phyloP scores from a whole-genome alignment of 2,797 vertebrate genomes.

The Spatula clypeata region DNA sequence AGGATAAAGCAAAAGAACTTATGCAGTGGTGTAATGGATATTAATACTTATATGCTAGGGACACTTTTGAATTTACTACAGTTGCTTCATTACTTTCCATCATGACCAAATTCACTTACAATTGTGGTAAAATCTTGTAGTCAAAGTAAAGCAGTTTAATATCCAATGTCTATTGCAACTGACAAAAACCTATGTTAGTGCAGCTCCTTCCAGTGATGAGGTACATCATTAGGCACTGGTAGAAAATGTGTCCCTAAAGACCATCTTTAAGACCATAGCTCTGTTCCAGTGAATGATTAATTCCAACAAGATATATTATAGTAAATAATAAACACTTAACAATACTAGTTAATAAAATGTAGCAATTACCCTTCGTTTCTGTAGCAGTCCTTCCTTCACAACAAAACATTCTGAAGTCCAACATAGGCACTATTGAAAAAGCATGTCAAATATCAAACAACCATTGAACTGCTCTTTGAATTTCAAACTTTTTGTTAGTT shows the following conservation, averaged over 20 bases:
- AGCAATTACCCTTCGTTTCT: slow-evolving; percentile 22
- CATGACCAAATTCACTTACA: slow-evolving; percentile 47
- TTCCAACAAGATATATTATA: slow-evolving; percentile 62
- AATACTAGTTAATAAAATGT: slow-evolving; percentile 40
- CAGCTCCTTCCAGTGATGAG: slow-evolving; percentile 38
- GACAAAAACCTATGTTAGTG: slow-evolving; percentile 25
- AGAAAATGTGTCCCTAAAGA: slow-evolving; percentile 49
- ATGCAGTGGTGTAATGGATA: not conserved
- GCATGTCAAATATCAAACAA: not conserved
- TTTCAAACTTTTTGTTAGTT: not conserved
- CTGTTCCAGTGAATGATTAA: slow-evolving; percentile 36
- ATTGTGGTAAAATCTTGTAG: slow-evolving; percentile 50
- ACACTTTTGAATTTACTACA: slow-evolving; percentile 43
- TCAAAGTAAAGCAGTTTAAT: slow-evolving; percentile 47
- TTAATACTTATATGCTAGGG: slow-evolving; percentile 30
- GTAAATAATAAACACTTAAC: slow-evolving; percentile 51
- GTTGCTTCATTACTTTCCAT: slow-evolving; percentile 53
- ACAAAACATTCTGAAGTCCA: slow-evolving; percentile 53
- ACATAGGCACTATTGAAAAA: not conserved
- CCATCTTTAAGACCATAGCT: slow-evolving; percentile 21
- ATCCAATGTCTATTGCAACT: slow-evolving; percentile 8
- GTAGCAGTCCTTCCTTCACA: not conserved
- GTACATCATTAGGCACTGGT: slow-evolving; percentile 6
- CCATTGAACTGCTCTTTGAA: not conserved
- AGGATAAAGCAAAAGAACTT: slow-evolving; percentile 38